A percentile compares a stretch with the other conserved stretches of the same genome.
phyloP scores from a whole-genome alignment of 2,113 vertebrate species.

The Atrichornis clamosus region DNA sequence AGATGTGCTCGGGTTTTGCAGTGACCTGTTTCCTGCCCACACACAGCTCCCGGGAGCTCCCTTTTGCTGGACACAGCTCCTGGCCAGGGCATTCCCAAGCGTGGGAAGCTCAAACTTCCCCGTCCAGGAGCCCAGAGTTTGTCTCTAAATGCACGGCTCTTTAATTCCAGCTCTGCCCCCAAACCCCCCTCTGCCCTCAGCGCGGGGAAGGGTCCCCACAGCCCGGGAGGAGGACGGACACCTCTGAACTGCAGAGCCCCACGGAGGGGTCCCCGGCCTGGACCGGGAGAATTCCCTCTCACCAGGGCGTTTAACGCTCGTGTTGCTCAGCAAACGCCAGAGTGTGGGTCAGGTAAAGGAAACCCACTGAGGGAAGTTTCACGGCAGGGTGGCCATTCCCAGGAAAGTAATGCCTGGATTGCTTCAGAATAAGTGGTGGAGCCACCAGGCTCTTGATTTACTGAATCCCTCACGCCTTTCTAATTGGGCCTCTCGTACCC shows the following conservation, averaged over 20 bases:
- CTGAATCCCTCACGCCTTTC: background rate
- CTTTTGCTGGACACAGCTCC: background rate
- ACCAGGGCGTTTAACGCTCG: rapidly evolving
- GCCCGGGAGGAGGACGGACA: background rate
- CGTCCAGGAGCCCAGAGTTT: rapidly evolving
- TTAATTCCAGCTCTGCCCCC: background rate
- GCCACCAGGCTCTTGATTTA: background rate
- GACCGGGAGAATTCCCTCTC: background rate
- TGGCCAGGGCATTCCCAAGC: rapidly evolving
- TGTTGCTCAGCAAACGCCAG: background rate
- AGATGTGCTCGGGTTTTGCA: background rate
- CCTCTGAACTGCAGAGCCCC: background rate
- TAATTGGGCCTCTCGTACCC: background rate
- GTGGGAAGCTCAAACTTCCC: rapidly evolving
- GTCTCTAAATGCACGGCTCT: rapidly evolving
- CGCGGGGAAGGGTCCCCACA: background rate
- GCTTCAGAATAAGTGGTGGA: background rate
- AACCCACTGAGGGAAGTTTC: background rate
- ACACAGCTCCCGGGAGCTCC: background rate
- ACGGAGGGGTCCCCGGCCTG: rapidly evolving
- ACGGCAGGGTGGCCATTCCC: background rate
- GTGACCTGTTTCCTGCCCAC: rapidly evolving
- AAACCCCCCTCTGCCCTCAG: background rate
- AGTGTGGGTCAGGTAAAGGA: background rate
- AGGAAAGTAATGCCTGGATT: background rate